Base-by-base conservation (phyloP, 2,113 vertebrate species). In the Oreochromis tanganicae region DNA sequence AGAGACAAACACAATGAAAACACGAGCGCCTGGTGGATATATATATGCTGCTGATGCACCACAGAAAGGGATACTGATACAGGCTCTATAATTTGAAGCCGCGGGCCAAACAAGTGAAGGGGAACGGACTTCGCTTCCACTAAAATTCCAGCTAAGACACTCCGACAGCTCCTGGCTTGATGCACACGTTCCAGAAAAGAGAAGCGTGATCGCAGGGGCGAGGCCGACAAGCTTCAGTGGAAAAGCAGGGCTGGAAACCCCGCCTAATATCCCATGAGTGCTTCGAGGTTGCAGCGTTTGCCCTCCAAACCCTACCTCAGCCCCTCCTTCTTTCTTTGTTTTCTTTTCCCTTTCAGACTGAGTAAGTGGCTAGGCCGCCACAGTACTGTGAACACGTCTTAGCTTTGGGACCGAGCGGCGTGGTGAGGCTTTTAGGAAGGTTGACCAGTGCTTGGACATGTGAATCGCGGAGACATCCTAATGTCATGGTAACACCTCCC, bases 261-360 rank as follows among this genome's bases (percentile, higher is more conserved):
- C 75, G 80, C 83, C 91, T 94, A 95, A 95, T 94, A 93, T 96
- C 95, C 94, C 94, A 88, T 82, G 93, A 95, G 93, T 93, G 85
- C 78, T 85, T 56, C 0, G 84, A 84, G 89, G 88, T 88, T 87
- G 86, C 87, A 66, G 81, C 61, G 9, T 81, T 71, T 55, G 52
- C 87, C 85, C 88, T 93, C 84, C 63, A 88, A 92, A 85, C 73
- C 61, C 5, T 5, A 83, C 80, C 85, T 75, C 85, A n/a, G 14
- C 54, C 50, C 84, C 75, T 54, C 36, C 83, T 11, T 57, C 55
- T 9, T 68, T 21, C 63, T 48, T n/a, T 84, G 59, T 82, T 73
- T 73, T 88, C 68, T 82, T 38, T 80, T 80, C 59, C 87, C 86
- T 66, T 54, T 41, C 48, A 93, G 52, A 86, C n/a, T 34, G 38